Base-by-base conservation (phyloP, 1,140 invertebrate genomes). In the Drosophila malerkotliana region DNA sequence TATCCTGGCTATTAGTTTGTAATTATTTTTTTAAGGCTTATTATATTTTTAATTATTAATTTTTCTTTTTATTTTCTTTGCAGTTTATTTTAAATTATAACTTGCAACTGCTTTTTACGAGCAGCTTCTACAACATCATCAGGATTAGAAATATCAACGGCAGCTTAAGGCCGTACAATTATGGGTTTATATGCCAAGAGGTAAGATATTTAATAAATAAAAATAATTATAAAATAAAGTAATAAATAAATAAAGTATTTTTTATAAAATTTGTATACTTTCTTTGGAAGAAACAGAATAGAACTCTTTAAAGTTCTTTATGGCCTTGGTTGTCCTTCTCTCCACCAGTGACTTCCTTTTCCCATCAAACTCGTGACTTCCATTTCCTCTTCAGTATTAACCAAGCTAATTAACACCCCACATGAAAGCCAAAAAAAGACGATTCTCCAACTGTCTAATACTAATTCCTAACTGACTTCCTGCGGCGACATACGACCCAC, bases 141-240 rank as follows among this genome's bases (percentile, higher is more conserved):
- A 48, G 32, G 34, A 58, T 52, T 61, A 48, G 12, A 45, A 62
- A 54, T 44, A 52, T 52, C 47, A 74, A 74, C 87, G 87, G 87
- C 87, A 74, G 47, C n/a, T 61, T 32, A 54, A 69, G 67, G 87
- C 87, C 87, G 87, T 87, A 63, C 71, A 87, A 90, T 87, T 83
- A 90, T 90, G 87, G 87, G 89, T 87, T 77, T 77, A 72, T 64
- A 87, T 83, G 57, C 52, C 75, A 79, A 82, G 51, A 79, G 81
- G 87, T 90, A 49, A 81, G 85, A 12, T 44, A 15, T 5, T 5
- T 18, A 44, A 12, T 7, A 15, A 44, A 44, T 15, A 18, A 14
- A 44, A 44, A 21, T 21, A 21, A 21, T 21, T 21, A 21, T 21
- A 21, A 21, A 21, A 21, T 21, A 21, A 21, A 21, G 21, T 21